phyloP scores from a whole-genome alignment of 2,888 invertebrate genomes.

The Callinectes sapidus region DNA sequence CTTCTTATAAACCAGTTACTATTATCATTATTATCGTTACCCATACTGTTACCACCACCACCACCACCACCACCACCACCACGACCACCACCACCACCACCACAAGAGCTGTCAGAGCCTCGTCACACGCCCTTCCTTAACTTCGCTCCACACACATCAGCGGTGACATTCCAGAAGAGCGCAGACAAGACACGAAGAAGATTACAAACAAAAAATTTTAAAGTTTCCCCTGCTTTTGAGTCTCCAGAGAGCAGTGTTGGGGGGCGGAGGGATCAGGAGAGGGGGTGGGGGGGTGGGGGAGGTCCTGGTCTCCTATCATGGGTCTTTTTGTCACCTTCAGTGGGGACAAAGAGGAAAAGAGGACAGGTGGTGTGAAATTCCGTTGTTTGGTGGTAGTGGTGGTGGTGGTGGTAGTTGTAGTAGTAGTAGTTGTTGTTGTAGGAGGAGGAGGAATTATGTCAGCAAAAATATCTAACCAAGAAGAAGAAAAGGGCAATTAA shows the following conservation, averaged over 20 bases:
- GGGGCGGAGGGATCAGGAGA: neutral
- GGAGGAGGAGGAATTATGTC: neutral
- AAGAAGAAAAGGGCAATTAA: too few relatives aligned
- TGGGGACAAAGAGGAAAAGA: neutral
- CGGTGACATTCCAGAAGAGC: neutral
- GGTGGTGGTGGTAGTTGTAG: neutral
- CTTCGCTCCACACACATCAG: neutral
- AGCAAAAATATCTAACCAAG: too few relatives aligned
- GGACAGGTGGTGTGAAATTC: neutral
- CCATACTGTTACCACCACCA: neutral
- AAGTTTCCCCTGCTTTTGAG: neutral
- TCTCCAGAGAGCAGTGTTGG: neutral
- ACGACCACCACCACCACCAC: neutral
- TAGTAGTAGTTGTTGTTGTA: neutral
- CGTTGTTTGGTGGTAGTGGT: neutral
- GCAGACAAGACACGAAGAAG: neutral
- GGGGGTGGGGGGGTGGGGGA: neutral
- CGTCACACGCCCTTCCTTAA: neutral
- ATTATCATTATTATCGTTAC: too few relatives aligned
- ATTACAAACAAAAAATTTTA: neutral
- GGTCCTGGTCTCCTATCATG: neutral
- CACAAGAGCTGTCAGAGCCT: neutral
- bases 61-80: neutral
- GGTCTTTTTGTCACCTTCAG: neutral
- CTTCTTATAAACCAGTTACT: neutral